Evolutionary conservation across 2,797 vertebrate species (phyloP), one percentile per base, ranked within the genome.

Genomic region (Enteromius trimaculatus): DNA sequence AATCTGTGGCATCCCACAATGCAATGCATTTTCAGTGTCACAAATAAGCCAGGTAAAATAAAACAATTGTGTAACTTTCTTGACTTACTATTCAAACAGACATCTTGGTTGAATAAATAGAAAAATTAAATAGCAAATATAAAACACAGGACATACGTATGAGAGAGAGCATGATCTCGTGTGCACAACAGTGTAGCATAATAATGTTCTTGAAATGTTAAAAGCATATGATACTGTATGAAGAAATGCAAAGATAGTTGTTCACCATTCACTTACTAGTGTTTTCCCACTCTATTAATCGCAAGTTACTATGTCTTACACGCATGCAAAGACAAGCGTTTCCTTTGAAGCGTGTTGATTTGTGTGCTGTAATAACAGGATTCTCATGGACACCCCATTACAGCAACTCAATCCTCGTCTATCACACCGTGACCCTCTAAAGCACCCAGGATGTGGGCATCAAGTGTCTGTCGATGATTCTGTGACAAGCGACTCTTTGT

Each of bases 401-500:
- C 60, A 55, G 26, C 82, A 4, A 39, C 74, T 75, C 37, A 26
- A 4, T 51, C 3, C 64, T 64, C 68, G 37, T 62, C 84, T 55
- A 34, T 69, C 53, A 53, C 39, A 77, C 80, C 79, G 77, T 74
- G 81, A 79, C 60, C 44, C 65, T 81, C n/a, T 31, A 51, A 29
- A 78, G 21, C 55, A 66, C 69, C 70, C 65, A 29, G 77, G 49
- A 37, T 68, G 79, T 39, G 37, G 60, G 77, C 42, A 49, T 69
- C 47, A 76, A 77, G 42, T 70, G 58, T 77, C 81, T 21, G 58
- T 34, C 51, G 23, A 77, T 71, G 70, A 77, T 80, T 81, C 64
- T 79, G 64, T 77, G 44, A 88, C 86, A 88, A 87, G 78, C 49
- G 16, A n/a, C 42, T 26, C 84, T 84, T 87, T 87, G 86, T 86